Evolutionary conservation across 1,140 invertebrate species (phyloP), one percentile per base, ranked within the genome.

Genomic region (Diploscapter pachys): DNA sequence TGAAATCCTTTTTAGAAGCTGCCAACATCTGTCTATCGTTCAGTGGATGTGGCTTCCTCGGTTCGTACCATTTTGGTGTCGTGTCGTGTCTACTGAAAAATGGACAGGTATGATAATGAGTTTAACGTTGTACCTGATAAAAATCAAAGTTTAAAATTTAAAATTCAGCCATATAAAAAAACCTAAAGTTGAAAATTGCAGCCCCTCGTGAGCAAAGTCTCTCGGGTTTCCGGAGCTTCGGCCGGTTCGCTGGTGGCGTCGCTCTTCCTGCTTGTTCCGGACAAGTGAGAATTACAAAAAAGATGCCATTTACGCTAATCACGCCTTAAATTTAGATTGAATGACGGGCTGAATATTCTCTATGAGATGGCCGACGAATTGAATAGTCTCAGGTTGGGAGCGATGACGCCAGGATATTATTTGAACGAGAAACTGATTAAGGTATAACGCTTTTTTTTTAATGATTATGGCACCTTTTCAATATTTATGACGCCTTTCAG

Each of bases 31-130:
- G 75, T 51, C 63, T 80, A 3, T 80, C 79, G 2, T 69, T 80
- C 31, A 59, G 72, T n/a, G 79, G 79, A 11, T 80, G 79, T 61
- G 79, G 79, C 63, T 84, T 84, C 55, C 68, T 85, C 1, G 82
- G 82, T 59, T 77, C 75, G 11, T 85, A 84, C 64, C 84, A 85
- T 68, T 83, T 85, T 67, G 83, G 83, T 54, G 84, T 78, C 3
- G 79, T 85, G 62, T 75, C 82, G 9, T 83, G 81, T 56, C 81
- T 82, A 53, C 80, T 81, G 61, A 78, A 72, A 57, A 74, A 85
- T 73, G 81, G 85, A 62, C 81, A 85, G 68, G 81, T 85, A 59
- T 4, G 55, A 31, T 31, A 31, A 31, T 31, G 31, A 31, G 31
- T 31, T 31, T 31, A 31, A 31, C 31, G 31, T 31, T 31, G 31